phyloP scores from a whole-genome alignment of 2,888 invertebrate genomes.

The Notocelia uddmanniana region DNA sequence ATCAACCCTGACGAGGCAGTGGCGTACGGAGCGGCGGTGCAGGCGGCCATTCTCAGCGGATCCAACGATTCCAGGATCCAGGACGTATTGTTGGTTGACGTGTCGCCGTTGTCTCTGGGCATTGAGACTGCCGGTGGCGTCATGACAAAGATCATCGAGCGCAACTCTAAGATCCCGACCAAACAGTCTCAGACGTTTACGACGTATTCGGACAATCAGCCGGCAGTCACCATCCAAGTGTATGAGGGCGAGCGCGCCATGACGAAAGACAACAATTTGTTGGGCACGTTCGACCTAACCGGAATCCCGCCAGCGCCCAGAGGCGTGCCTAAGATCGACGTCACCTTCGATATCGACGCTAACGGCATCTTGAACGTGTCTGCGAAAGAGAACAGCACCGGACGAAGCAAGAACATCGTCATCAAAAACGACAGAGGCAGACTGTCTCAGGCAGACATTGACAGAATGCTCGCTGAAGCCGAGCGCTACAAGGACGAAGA shows the following conservation, averaged over 20 bases:
- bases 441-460: slow-evolving; percentile 90
- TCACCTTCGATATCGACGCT: slow-evolving; percentile 89
- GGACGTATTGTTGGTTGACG: slow-evolving; percentile 84
- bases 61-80: slow-evolving; percentile 89
- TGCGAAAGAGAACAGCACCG: slow-evolving; percentile 87
- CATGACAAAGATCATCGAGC: slow-evolving; percentile 89
- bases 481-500: slow-evolving; percentile 88
- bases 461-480: slow-evolving; percentile 89
- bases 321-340: slow-evolving; percentile 86
- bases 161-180: slow-evolving; percentile 88
- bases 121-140: slow-evolving; percentile 91
- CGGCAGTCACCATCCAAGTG: slow-evolving; percentile 88
- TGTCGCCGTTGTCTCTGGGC: slow-evolving; percentile 86
- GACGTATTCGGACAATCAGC: slow-evolving; percentile 91
- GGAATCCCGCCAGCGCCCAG: slow-evolving; percentile 87
- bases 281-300: slow-evolving; percentile 84
- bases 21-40: slow-evolving; percentile 89
- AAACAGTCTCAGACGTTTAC: slow-evolving; percentile 88
- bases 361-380: slow-evolving; percentile 91
- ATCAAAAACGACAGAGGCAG: slow-evolving; percentile 91
- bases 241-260: slow-evolving; percentile 90
- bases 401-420: slow-evolving; percentile 88
- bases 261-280: slow-evolving; percentile 89
- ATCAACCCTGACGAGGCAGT: slow-evolving; percentile 92
- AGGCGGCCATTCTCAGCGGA: slow-evolving; percentile 88